Evolutionary conservation across 2,888 invertebrate species (phyloP).

Genomic region (Torymus aiolomorphi): DNA sequence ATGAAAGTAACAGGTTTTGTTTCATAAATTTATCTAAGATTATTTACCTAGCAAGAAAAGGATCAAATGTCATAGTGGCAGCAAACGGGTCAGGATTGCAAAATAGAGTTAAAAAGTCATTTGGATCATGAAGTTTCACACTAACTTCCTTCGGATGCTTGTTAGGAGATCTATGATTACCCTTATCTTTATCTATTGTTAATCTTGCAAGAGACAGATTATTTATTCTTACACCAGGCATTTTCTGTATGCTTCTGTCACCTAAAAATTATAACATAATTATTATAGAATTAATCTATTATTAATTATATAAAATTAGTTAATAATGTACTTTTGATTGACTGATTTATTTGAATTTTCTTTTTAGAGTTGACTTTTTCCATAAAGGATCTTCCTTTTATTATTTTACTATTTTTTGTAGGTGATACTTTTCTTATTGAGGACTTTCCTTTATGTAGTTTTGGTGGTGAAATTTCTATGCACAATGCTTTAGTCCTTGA

Average conservation of each 20-base stretch:
- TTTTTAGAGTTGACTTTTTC: slow-evolving; percentile 61
- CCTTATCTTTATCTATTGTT: slow-evolving; percentile 51
- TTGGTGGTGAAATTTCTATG: slow-evolving; percentile 65
- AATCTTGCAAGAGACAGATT: slow-evolving; percentile 65
- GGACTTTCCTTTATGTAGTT: slow-evolving; percentile 32
- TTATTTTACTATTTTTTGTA: slow-evolving; percentile 61
- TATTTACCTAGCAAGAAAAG: slow-evolving; percentile 78
- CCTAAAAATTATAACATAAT: slow-evolving; percentile 49
- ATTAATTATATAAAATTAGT: slow-evolving; percentile 9
- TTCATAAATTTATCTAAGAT: not conserved
- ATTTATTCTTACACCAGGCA: slow-evolving; percentile 66
- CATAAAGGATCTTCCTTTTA: slow-evolving; percentile 61
- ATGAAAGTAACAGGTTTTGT: not conserved
- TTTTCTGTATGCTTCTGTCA: slow-evolving; percentile 56
- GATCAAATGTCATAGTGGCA: slow-evolving; percentile 80
- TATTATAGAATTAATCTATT: slow-evolving; percentile 26
- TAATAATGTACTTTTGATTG: slow-evolving; percentile 59
- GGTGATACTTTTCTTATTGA: slow-evolving; percentile 62
- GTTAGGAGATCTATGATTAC: slow-evolving; percentile 29
- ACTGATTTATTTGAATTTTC: slow-evolving; percentile 61
- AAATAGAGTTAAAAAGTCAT: slow-evolving; percentile 71
- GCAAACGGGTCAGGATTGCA: slow-evolving; percentile 78
- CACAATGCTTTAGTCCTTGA: slow-evolving; percentile 44
- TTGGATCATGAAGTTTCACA: slow-evolving; percentile 64
- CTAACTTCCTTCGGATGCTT: slow-evolving; percentile 60